Percentiles rank a stretch among this genome's conserved stretches.
These are phyloP conservation scores for Apis mellifera DNA, from an alignment of 1,140 invertebrate species.

Conservation along the genomic window Amel_HAv3.1 CM009941.2:15825501-15826000, in stretches of 20 bases:
- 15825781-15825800: constrained; percentile 14
- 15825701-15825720: too few species aligned
- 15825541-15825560: not conserved
- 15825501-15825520: too few species aligned
- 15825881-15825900: constrained; percentile 72
- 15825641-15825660: not conserved
- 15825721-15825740: not conserved
- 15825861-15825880: constrained; percentile 78
- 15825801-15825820: constrained; percentile 41
- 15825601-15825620: too few species aligned
- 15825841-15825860: constrained; percentile 71
- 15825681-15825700: not conserved
- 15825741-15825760: not conserved
- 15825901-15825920: constrained; percentile 40
- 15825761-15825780: not conserved
- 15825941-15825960: constrained; percentile 79
- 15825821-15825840: constrained; percentile 68
- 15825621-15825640: not conserved
- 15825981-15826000: constrained; percentile 61
- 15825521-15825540: too few species aligned
- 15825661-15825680: not conserved
- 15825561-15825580: not conserved
- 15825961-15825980: constrained; percentile 77
- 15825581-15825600: not conserved
- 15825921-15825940: constrained; percentile 67